These are phyloP conservation scores for Apogon hyalosoma DNA, from an alignment of 2,797 vertebrate genomes.

Conservation along the genomic window DNA sequence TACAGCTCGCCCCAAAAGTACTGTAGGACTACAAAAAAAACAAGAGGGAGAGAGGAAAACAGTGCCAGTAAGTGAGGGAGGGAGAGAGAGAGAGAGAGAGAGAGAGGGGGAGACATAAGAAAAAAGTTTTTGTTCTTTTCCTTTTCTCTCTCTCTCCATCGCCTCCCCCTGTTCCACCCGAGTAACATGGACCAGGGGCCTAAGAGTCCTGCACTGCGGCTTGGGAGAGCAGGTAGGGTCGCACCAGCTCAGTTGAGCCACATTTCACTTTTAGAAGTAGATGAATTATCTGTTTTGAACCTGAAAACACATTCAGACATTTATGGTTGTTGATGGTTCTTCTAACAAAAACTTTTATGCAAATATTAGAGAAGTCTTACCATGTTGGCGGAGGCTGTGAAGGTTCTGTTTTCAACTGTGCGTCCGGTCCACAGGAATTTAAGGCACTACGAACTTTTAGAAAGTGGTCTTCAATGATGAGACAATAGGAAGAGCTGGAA, in stretches of 20 bases:
- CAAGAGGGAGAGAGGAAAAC: conserved; percentile 39
- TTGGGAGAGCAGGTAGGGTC: conserved; percentile 93
- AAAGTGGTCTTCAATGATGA: too few relatives aligned
- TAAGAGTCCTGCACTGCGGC: conserved; percentile 87
- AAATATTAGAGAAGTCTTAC: too few relatives aligned
- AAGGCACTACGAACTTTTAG: too few relatives aligned
- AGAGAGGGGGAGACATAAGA: conserved; percentile 43
- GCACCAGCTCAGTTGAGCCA: conserved; percentile 36
- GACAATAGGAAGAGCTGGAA: background rate
- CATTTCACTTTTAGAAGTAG: conserved; percentile 12
- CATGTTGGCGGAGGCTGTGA: too few relatives aligned
- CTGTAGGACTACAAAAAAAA: conserved; percentile 53
- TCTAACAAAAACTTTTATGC: background rate
- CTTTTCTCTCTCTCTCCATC: conserved; percentile 73
- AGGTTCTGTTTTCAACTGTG: too few relatives aligned
- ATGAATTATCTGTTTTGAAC: background rate
- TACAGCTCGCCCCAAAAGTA: conserved; percentile 86
- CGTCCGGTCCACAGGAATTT: too few relatives aligned
- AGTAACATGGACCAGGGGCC: conserved; percentile 92
- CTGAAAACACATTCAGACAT: background rate
- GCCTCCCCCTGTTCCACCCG: conserved; percentile 76
- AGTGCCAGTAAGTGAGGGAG: conserved; percentile 9
- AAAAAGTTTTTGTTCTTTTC: conserved; percentile 78
- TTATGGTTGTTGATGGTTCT: background rate
- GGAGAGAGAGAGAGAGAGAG: background rate